These are phyloP conservation scores for Trematomus bernacchii DNA, from an alignment of 2,797 vertebrate species.

Conservation along the genomic window DNA sequence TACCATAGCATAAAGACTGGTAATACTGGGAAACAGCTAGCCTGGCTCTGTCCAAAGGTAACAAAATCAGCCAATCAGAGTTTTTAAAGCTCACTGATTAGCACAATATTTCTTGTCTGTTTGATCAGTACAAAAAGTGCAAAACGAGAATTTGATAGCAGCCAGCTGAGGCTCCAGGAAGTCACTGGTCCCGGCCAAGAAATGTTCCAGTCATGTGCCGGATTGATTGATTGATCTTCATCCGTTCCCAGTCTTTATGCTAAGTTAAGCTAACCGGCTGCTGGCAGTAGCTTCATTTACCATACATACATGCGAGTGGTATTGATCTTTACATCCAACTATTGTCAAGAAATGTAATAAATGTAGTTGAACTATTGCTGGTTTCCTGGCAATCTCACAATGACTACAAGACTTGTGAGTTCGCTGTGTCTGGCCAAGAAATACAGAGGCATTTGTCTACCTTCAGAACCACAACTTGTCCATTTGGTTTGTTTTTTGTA, in stretches of 20 bases:
- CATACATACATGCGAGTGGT: neutral
- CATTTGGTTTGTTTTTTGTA: neutral
- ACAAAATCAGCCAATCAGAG: neutral
- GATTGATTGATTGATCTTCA: neutral
- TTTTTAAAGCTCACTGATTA: constrained; percentile 5
- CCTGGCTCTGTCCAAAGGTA: neutral
- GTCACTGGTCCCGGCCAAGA: neutral
- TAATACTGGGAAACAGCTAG: neutral
- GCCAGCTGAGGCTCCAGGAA: constrained; percentile 2
- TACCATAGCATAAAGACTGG: neutral
- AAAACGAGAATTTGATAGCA: neutral
- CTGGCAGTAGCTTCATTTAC: neutral
- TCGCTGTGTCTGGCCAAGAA: neutral
- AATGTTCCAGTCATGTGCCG: neutral
- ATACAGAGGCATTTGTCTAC: neutral
- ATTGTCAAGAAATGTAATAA: neutral
- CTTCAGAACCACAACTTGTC: neutral
- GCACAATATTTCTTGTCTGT: neutral
- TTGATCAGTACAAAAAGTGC: neutral
- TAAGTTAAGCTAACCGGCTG: constrained; percentile 1
- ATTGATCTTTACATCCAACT: neutral
- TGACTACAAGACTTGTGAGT: neutral
- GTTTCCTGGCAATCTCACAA: constrained; percentile 1
- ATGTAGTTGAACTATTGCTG: neutral
- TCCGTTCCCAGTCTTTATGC: neutral